phyloP scores from a whole-genome alignment of 2,888 invertebrate species.

The Tetranychus piercei region DNA sequence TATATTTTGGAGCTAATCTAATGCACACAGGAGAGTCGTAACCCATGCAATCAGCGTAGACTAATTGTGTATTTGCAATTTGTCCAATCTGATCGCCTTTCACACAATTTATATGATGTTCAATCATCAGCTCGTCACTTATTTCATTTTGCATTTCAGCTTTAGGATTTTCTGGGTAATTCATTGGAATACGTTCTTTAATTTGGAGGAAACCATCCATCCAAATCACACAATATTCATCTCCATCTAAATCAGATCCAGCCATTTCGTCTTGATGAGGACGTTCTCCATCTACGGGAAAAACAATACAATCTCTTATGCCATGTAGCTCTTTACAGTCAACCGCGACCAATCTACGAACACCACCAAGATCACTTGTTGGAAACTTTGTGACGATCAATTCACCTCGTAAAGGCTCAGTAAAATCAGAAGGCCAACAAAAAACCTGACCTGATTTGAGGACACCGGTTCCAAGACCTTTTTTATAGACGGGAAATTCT shows the following conservation, averaged over 20 bases:
- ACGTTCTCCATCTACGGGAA: neutral
- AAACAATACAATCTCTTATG: neutral
- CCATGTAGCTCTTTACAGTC: neutral
- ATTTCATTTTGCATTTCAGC: neutral
- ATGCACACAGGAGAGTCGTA: neutral
- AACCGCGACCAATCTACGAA: neutral
- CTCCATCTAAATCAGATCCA: constrained; percentile 34
- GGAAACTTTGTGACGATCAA: neutral
- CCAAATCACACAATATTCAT: constrained; percentile 32
- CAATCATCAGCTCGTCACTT: neutral
- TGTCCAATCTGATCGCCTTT: neutral
- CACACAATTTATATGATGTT: neutral
- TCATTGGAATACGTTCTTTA: neutral
- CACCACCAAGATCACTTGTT: neutral
- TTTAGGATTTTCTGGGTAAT: neutral
- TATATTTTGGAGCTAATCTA: neutral
- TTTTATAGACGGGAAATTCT: neutral
- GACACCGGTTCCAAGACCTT: neutral
- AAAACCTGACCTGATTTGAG: neutral
- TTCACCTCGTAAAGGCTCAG: neutral
- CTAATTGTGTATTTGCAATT: neutral
- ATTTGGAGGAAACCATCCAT: neutral
- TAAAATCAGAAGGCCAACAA: neutral
- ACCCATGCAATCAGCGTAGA: neutral
- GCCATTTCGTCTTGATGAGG: constrained; percentile 29